Evolutionary conservation across 2,797 vertebrate genomes (phyloP).

Genomic region (Anas capensis): DNA sequence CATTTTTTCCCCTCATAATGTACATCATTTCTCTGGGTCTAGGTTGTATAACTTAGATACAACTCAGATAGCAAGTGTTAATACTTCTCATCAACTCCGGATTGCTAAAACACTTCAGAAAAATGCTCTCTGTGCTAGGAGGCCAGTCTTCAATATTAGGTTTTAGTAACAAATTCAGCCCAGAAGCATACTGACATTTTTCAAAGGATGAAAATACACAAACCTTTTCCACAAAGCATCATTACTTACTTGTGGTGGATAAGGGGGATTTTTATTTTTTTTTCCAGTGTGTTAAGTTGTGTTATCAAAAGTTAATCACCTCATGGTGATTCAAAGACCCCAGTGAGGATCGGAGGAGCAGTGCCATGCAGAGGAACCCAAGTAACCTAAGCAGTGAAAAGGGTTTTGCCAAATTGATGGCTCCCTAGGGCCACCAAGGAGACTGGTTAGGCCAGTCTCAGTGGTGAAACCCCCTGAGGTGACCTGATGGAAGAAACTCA

Average conservation of each 20-base stretch:
- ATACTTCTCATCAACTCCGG: not conserved
- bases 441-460: fast-evolving
- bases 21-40: not conserved
- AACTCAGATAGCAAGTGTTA: not conserved
- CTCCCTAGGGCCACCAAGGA: not conserved
- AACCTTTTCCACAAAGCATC: not conserved
- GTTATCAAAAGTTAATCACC: not conserved
- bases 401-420: not conserved
- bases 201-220: not conserved
- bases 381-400: not conserved
- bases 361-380: not conserved
- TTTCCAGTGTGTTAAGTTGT: not conserved
- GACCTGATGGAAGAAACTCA: not conserved
- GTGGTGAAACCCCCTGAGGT: not conserved
- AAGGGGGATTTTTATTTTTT: not conserved
- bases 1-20: not conserved
- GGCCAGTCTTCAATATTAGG: not conserved
- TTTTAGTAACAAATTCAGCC: not conserved
- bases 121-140: not conserved
- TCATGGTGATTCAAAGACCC: not conserved
- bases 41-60: not conserved
- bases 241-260: not conserved
- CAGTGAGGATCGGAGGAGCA: not conserved
- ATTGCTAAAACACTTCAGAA: not conserved
- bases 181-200: not conserved